Percentiles rank a stretch among this genome's conserved stretches.
phyloP scores from a whole-genome alignment of 2,113 vertebrate genomes.

The Hippotragus niger region DNA sequence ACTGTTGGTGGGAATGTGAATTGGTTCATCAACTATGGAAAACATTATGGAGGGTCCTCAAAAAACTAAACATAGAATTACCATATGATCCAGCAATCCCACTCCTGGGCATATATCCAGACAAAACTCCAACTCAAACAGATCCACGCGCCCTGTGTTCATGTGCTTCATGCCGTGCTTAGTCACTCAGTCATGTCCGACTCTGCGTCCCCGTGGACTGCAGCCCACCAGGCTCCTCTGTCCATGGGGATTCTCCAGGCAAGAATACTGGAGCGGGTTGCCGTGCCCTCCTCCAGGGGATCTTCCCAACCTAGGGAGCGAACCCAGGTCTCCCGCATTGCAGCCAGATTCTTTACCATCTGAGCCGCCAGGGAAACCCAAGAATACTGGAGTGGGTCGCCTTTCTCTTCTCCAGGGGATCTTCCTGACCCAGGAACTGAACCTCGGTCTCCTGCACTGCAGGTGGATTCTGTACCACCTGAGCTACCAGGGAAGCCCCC shows the following conservation, averaged over 20 bases:
- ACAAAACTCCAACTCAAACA: not conserved
- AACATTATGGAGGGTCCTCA: not conserved
- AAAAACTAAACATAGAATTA: not conserved
- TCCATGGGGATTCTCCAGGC: not conserved
- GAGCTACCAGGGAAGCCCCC: not conserved
- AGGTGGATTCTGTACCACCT: not conserved
- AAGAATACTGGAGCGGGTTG: not conserved
- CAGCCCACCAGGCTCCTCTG: not conserved
- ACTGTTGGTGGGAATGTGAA: not conserved
- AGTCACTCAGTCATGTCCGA: accelerated
- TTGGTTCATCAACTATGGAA: not conserved
- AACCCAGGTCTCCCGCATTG: not conserved
- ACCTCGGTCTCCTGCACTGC: not conserved
- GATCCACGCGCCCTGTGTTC: not conserved
- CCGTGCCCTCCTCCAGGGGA: not conserved
- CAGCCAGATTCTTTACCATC: not conserved
- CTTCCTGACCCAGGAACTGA: not conserved
- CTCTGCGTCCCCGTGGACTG: not conserved
- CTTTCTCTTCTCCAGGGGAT: not conserved
- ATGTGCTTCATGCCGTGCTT: not conserved
- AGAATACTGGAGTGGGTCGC: not conserved
- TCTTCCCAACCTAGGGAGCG: not conserved
- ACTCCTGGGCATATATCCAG: too few relatives aligned
- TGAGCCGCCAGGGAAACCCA: not conserved
- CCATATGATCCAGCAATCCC: too few relatives aligned